Evolutionary conservation across 2,888 invertebrate genomes (phyloP).

Genomic region (Sesamia inferens): DNA sequence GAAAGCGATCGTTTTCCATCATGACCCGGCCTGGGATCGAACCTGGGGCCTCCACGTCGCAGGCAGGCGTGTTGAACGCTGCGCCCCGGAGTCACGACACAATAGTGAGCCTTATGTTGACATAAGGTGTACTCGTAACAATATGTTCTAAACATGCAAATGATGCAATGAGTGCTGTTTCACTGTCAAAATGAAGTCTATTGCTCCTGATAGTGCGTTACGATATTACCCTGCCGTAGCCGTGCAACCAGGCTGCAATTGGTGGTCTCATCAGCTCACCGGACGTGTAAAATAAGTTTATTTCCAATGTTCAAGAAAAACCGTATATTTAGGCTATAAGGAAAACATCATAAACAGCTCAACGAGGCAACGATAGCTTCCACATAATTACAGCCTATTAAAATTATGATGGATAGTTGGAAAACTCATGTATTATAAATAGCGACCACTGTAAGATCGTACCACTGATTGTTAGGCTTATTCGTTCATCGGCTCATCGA

Average conservation of each 20-base stretch:
- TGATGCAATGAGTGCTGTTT: no score
- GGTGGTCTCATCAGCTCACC: neutral
- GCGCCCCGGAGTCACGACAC: no score
- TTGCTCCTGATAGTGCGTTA: no score
- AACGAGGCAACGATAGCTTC: conserved; percentile 26
- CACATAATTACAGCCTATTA: conserved; percentile 40
- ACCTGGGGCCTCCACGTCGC: no score
- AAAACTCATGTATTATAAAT: conserved; percentile 20
- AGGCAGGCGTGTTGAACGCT: no score
- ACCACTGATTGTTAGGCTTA: conserved; percentile 1
- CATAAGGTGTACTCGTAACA: no score
- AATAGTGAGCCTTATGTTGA: no score
- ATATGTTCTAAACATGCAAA: no score
- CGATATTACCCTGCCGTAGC: no score
- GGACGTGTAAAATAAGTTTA: neutral
- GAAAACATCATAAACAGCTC: conserved; percentile 13
- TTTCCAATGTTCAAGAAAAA: neutral
- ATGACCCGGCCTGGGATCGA: no score
- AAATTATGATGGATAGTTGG: conserved; percentile 40
- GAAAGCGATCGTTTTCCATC: no score
- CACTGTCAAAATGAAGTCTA: no score
- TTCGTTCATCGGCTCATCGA: conserved; percentile 1
- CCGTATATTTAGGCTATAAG: conserved; percentile 1
- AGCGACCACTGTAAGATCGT: neutral
- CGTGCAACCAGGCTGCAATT: neutral